Conservation (phyloP, 2,113 vertebrate species). For the Percopsis transmontana region DNA sequence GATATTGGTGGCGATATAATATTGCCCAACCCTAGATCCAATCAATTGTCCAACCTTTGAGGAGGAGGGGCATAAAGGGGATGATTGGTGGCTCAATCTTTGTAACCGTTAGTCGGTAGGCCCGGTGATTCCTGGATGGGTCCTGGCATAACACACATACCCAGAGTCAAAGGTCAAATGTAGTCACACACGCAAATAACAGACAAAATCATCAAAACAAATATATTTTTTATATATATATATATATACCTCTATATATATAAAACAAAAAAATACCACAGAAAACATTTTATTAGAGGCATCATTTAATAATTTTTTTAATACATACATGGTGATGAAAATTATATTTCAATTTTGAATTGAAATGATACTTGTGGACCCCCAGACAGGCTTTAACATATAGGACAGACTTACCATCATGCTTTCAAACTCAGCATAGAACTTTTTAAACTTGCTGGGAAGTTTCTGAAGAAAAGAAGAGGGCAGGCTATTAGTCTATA, state of each 20-base stretch:
- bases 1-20: too few species aligned
- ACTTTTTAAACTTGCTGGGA: conserved; percentile 99
- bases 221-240: neutral
- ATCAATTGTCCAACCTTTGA: conserved; percentile 85
- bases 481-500: conserved; percentile 13
- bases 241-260: neutral
- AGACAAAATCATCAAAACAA: neutral
- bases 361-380: neutral
- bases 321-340: too few species aligned
- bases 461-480: conserved; percentile 88
- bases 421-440: conserved; percentile 98
- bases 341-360: neutral
- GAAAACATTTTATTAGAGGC: neutral
- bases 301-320: too few species aligned
- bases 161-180: neutral
- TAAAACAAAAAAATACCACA: neutral
- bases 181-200: neutral
- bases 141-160: conserved; percentile 77
- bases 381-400: neutral
- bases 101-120: conserved; percentile 93
- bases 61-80: conserved; percentile 97
- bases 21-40: too few species aligned
- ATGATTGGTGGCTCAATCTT: conserved; percentile 97
- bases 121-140: conserved; percentile 94
- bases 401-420: conserved; percentile 88